Base-by-base conservation (phyloP, 2,888 invertebrate species). In the Ariolimax columbianus region DNA sequence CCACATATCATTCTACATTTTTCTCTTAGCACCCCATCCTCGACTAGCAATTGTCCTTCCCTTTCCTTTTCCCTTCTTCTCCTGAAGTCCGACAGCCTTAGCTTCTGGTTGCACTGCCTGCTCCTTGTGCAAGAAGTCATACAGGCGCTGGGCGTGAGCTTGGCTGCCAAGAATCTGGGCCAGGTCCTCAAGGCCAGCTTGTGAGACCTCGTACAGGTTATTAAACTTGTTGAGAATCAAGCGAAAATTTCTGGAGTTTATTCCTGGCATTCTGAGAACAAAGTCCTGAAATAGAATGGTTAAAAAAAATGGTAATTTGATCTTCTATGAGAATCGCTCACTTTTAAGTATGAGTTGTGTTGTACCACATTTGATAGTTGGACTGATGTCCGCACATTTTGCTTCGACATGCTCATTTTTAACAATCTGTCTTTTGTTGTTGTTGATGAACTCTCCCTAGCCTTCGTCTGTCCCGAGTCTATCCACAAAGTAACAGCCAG, bases 231-330 rank as follows among this genome's bases (percentile, higher is more conserved):
- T 96, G 95, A 99, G 95, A 83, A 99, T 95, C 26, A 95, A 92
- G 82, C 96, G 95, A 9, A 98, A 96, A 94, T 98, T 99, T 94
- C 97, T 97, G 0, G 97, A 96, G 88, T 96, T 97, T 9, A 98
- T 96, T 17, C 98, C 98, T 0, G 98, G 98, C 91, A 98, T 95
- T 93, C 97, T 97, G 40, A 96, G 95, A n/a, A 97, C 94, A 91
- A 97, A 96, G 94, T 97, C 97, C 93, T 94, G 90, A 30, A 86
- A 55, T 7, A 68, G 43, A 14, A 40, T 23, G 23, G 47, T 51
- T 6, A 68, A n/a, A n/a, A n/a, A 63, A 11, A 55, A 55, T 14
- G 17, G 14, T 55, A 17, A n/a, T n/a, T n/a, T n/a, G n/a, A n/a
- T n/a, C n/a, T n/a, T n/a, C n/a, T n/a, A n/a, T n/a, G n/a, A n/a